Evolutionary conservation across 1,140 invertebrate species (phyloP), one percentile per base, ranked within the genome.

Genomic region (Listronotus bonariensis): DNA sequence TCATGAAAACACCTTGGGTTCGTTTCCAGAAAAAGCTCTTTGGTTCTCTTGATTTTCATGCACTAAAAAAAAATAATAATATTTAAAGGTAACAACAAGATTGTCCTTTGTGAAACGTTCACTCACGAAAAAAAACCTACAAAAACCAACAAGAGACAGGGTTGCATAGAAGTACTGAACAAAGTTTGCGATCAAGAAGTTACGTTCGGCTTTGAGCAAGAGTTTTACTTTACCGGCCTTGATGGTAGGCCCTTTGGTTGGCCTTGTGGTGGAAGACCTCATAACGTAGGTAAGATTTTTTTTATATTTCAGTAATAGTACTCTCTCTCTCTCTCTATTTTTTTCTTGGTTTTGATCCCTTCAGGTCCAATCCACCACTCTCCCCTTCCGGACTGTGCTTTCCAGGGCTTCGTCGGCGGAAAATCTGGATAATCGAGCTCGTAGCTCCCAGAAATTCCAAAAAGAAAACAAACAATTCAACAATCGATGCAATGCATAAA

Each of bases 141-240:
- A 82, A 61, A 65, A 4, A 89, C 89, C 7, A 98, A 98, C 77
- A 84, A 93, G 65, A 86, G 95, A 43, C 77, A 85, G 57, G 79
- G 81, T 0, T 95, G 92, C 74, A 81, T 88, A 6, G 87, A 93
- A 64, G 89, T 89, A 0, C 87, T 89, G 82, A 85, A 90, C 41
- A 83, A 84, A 55, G 91, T 89, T 3, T 87, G 87, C 45, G 87
- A 89, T 18, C 82, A 88, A 4, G 85, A 92, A 55, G 95, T 96
- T 0, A 98, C 95, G 96, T 99, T 99, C 76, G 97, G 96, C 3
- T 96, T 92, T 66, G 86, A 88, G 73, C 83, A 85, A 69, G 92
- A 96, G 78, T 95, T 94, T 79, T 91, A 91, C 52, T 80, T 96
- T 9, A 81, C 93, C 10, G 92, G 93, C 65, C 83, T 86, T 18